Evolutionary conservation across 1,140 invertebrate species (phyloP).

Genomic region (Adoxophyes honmai): DNA sequence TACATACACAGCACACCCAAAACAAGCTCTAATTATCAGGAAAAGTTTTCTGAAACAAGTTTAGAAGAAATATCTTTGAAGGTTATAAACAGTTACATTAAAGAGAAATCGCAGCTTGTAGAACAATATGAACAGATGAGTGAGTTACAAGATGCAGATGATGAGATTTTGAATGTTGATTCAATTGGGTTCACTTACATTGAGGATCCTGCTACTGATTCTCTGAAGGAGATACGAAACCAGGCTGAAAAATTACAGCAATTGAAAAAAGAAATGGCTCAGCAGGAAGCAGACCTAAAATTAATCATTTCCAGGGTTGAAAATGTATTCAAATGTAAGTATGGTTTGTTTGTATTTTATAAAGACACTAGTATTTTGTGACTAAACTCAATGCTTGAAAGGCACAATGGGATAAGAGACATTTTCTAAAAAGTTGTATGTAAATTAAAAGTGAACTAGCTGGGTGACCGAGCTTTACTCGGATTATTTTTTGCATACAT

Average conservation of each 20-base stretch:
- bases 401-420: too few species aligned
- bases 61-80: conserved; percentile 88
- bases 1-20: conserved; percentile 80
- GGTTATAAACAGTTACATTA: conserved; percentile 82
- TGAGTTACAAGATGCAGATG: conserved; percentile 77
- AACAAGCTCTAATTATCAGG: conserved; percentile 67
- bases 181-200: conserved; percentile 83
- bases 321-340: conserved; percentile 46
- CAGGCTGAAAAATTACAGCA: conserved; percentile 81
- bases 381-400: too few species aligned
- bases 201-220: conserved; percentile 79
- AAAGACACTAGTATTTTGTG: too few species aligned
- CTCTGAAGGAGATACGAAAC: conserved; percentile 80
- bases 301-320: conserved; percentile 56
- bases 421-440: too few species aligned
- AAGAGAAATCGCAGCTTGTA: conserved; percentile 82
- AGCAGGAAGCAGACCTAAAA: conserved; percentile 82
- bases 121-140: conserved; percentile 82
- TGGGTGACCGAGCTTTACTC: too few species aligned
- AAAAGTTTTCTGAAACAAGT: conserved; percentile 79
- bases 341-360: not conserved
- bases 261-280: conserved; percentile 79
- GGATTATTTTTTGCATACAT: too few species aligned
- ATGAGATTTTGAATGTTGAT: conserved; percentile 74
- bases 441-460: too few species aligned